Evolutionary conservation across 2,888 invertebrate species (phyloP).

Genomic region (Dioctria rufipes): DNA sequence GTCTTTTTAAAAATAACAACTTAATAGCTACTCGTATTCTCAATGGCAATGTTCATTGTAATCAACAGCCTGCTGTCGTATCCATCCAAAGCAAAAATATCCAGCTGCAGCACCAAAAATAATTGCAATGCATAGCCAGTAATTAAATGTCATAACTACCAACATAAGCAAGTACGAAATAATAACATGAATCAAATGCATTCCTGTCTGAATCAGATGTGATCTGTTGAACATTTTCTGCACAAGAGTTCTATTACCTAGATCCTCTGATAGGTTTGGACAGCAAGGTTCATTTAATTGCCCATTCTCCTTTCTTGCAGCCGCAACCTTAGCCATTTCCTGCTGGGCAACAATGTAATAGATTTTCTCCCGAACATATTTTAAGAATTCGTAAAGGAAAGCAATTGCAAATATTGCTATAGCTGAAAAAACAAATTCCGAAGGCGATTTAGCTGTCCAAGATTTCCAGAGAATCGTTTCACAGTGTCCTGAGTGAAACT

Average conservation of each 20-base stretch:
- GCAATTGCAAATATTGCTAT: conserved; percentile 91
- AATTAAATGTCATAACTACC: conserved; percentile 69
- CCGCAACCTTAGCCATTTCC: conserved; percentile 62
- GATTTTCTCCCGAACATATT: conserved; percentile 79
- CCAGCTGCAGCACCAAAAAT: conserved; percentile 67
- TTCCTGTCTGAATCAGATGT: conserved; percentile 66
- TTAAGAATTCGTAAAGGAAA: conserved; percentile 95
- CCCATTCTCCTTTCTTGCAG: conserved; percentile 60
- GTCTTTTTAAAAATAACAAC: conserved; percentile 20
- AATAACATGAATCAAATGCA: conserved; percentile 67
- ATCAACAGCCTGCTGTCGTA: conserved; percentile 64
- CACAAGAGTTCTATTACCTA: conserved; percentile 59
- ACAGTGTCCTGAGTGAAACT: conserved; percentile 85
- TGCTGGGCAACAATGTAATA: conserved; percentile 62
- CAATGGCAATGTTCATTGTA: conserved; percentile 68
- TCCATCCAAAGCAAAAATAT: conserved; percentile 70
- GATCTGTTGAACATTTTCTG: conserved; percentile 62
- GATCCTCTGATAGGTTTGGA: conserved; percentile 62
- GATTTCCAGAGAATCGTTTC: conserved; percentile 85
- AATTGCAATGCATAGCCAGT: conserved; percentile 69
- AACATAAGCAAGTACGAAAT: conserved; percentile 70
- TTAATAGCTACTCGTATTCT: conserved; percentile 19
- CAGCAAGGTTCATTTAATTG: conserved; percentile 58
- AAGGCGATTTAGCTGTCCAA: conserved; percentile 82
- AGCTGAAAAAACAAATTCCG: conserved; percentile 89